These are phyloP conservation scores for Dermatemys mawii DNA, from an alignment of 2,113 vertebrate species.

Conservation along the genomic window DNA sequence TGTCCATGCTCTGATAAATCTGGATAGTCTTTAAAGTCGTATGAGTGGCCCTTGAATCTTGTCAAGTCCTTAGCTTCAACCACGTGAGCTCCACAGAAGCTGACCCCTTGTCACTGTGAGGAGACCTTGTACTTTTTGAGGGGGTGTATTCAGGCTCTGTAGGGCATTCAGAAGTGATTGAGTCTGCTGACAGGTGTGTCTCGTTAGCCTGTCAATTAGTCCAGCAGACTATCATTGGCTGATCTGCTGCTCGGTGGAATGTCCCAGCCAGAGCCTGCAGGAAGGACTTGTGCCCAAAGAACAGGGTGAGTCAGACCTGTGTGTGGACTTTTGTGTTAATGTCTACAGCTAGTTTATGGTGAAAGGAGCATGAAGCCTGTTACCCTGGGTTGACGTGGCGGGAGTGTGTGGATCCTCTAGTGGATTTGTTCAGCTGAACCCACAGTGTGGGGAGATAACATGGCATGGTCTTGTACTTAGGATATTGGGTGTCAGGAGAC, in stretches of 20 bases:
- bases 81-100: neutral
- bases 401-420: neutral
- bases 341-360: neutral
- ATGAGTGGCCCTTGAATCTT: neutral
- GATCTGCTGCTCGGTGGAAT: neutral
- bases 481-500: neutral
- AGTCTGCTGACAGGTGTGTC: neutral
- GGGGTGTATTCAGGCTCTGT: neutral
- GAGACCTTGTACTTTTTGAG: neutral
- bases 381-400: fast-evolving
- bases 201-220: neutral
- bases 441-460: neutral
- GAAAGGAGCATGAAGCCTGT: neutral
- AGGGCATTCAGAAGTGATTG: neutral
- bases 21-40: neutral
- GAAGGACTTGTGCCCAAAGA: neutral
- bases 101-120: neutral
- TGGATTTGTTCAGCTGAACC: neutral
- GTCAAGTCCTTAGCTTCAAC: neutral
- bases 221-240: neutral
- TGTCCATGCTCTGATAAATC: neutral
- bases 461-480: neutral
- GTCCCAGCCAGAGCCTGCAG: neutral
- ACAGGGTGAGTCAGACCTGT: neutral
- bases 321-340: neutral